A percentile compares a stretch with the other conserved stretches of the same genome.
Conservation (phyloP, 2,113 vertebrate genomes). For the Laticauda colubrina region DNA sequence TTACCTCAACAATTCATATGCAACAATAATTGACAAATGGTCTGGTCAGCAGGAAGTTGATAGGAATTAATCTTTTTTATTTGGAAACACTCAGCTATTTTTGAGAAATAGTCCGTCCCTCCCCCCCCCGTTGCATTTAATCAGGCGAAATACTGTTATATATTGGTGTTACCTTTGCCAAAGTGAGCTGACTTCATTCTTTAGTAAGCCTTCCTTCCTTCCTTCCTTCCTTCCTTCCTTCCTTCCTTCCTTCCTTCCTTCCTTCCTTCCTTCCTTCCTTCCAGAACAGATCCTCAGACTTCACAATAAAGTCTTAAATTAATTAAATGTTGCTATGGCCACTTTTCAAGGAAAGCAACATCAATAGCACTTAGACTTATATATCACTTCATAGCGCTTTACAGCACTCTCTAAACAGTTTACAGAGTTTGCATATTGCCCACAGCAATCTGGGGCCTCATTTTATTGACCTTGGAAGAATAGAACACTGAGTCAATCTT, state of each 20-base stretch:
- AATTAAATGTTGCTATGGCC: background rate
- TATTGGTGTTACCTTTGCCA: background rate
- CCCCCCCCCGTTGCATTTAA: background rate
- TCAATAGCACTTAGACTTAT: background rate
- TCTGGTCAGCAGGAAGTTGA: conserved; percentile 48
- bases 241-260: background rate
- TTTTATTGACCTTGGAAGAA: background rate
- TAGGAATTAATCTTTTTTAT: conserved; percentile 16
- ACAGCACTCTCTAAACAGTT: background rate
- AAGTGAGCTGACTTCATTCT: background rate
- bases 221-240: background rate
- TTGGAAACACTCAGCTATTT: conserved; percentile 48
- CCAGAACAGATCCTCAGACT: too few species aligned
- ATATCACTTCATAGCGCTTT: background rate
- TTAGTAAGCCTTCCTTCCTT: background rate
- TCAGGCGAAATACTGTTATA: background rate
- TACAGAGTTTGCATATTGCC: background rate
- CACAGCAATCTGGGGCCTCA: background rate
- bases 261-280: background rate
- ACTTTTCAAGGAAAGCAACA: background rate
- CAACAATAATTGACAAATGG: conserved; percentile 49
- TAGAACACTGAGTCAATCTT: background rate
- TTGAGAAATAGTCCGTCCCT: conserved; percentile 27
- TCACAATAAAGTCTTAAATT: background rate
- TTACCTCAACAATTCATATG: too few species aligned